phyloP scores from a whole-genome alignment of 2,113 vertebrate species.

The Boulengeromyrus knoepffleri region DNA sequence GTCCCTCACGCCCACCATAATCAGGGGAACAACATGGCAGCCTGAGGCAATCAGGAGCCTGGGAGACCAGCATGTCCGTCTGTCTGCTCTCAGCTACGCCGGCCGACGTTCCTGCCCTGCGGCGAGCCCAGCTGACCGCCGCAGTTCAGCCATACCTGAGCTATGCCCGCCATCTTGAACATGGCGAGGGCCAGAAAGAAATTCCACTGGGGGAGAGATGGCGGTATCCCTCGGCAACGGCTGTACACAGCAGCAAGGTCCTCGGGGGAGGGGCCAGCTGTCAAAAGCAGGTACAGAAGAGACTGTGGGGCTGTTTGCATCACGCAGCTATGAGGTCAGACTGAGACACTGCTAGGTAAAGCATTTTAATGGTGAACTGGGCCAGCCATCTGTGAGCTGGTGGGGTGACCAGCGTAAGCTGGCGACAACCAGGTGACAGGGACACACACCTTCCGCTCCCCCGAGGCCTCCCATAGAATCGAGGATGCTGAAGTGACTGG shows the following conservation, averaged over 20 bases:
- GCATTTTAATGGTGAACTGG: background rate
- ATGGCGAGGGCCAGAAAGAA: slow-evolving; percentile 80
- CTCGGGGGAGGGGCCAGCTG: slow-evolving; percentile 68
- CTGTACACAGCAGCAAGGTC: slow-evolving; percentile 76
- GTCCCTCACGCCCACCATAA: background rate
- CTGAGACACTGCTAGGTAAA: background rate
- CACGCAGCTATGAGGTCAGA: background rate
- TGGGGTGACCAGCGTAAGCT: background rate
- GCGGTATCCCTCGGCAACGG: slow-evolving; percentile 53
- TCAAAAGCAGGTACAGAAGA: background rate
- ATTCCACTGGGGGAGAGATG: slow-evolving; percentile 62
- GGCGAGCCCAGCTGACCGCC: background rate
- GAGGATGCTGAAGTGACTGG: slow-evolving; percentile 37
- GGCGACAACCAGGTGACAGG: background rate
- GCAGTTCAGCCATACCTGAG: slow-evolving; percentile 63
- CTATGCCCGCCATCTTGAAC: slow-evolving; percentile 83
- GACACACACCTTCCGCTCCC: slow-evolving; percentile 47
- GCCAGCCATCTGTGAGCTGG: background rate
- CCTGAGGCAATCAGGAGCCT: background rate
- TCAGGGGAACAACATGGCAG: background rate
- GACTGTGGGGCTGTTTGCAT: background rate
- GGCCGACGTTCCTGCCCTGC: background rate
- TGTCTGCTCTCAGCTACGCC: background rate
- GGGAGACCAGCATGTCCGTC: background rate
- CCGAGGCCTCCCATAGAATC: slow-evolving; percentile 48